Evolutionary conservation across 2,113 vertebrate species (phyloP), one percentile per base, ranked within the genome.

Genomic region (Rhegmatorhina hoffmannsi): DNA sequence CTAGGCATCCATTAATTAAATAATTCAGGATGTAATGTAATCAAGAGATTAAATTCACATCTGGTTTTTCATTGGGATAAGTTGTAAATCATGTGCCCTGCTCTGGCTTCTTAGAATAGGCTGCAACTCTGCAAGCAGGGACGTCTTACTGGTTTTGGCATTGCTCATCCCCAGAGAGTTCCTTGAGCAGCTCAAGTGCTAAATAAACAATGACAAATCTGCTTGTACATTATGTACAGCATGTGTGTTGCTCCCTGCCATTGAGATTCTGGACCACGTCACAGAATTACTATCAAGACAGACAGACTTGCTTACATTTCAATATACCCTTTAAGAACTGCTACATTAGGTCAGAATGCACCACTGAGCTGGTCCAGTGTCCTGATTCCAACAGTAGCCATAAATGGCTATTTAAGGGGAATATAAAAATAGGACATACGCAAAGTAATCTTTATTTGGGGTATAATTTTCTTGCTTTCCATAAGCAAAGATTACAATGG

Each of bases 1-100:
- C 87, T 81, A 96, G 93, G 88, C 88, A 96, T 95, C 75, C 96
- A 93, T 95, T 95, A 96, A 96, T 96, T 97, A 97, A 96, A 96
- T 95, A 95, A 91, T 96, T 94, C 92, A 90, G 87, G 90, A 93
- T 96, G 75, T 80, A 95, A 97, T 96, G 95, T 97, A 96, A 97
- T 97, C 95, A 97, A 93, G 85, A 96, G 94, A 97, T 96, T 95
- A 97, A 86, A 95, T 88, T 91, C 92, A 96, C 94, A 95, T 96
- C 95, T 97, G 94, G 14, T 83, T 96, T 94, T 95, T 93, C 90
- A 95, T 19, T 90, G 87, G 96, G 74, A 67, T 88, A 92, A 94
- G n/a, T 44, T 94, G 87, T 95, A 95, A 96, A 96, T 95, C 93
- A 93, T 88, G 83, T 92, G 72, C 96, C 94, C 93, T 91, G 81